phyloP scores from a whole-genome alignment of 2,113 vertebrate genomes.

The Bufo bufo region DNA sequence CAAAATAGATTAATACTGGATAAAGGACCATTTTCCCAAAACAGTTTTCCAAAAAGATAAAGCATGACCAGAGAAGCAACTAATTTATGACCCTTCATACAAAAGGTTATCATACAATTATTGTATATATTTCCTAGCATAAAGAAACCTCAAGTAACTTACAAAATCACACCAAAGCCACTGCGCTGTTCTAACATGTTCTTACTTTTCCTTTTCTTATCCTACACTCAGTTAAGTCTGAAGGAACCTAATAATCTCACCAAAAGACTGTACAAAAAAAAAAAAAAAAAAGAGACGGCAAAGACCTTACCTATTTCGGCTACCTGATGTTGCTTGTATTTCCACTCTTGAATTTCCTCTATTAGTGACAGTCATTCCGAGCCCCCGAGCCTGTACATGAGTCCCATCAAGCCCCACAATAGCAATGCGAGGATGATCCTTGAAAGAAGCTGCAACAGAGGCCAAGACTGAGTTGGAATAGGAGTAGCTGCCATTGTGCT shows the following conservation, averaged over 20 bases:
- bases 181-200: too few relatives aligned
- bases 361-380: slow-evolving; percentile 88
- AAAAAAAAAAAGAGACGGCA: not conserved
- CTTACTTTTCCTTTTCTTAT: too few relatives aligned
- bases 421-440: slow-evolving; percentile 73
- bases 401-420: slow-evolving; percentile 80
- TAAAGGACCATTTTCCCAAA: too few relatives aligned
- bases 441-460: slow-evolving; percentile 75
- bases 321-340: slow-evolving; percentile 67
- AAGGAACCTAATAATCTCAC: too few relatives aligned
- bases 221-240: too few relatives aligned
- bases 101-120: too few relatives aligned
- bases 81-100: not conserved
- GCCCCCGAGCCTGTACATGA: slow-evolving; percentile 69
- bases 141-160: too few relatives aligned
- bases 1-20: not conserved
- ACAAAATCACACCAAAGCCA: too few relatives aligned
- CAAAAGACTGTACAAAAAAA: too few relatives aligned
- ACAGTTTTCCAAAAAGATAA: too few relatives aligned
- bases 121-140: too few relatives aligned
- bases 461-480: slow-evolving; percentile 71
- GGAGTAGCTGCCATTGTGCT: slow-evolving; percentile 66
- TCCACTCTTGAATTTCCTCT: slow-evolving; percentile 75
- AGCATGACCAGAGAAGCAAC: too few relatives aligned
- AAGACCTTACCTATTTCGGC: slow-evolving; percentile 80